phyloP scores from a whole-genome alignment of 2,888 invertebrate species.

The Andrena marginata region DNA sequence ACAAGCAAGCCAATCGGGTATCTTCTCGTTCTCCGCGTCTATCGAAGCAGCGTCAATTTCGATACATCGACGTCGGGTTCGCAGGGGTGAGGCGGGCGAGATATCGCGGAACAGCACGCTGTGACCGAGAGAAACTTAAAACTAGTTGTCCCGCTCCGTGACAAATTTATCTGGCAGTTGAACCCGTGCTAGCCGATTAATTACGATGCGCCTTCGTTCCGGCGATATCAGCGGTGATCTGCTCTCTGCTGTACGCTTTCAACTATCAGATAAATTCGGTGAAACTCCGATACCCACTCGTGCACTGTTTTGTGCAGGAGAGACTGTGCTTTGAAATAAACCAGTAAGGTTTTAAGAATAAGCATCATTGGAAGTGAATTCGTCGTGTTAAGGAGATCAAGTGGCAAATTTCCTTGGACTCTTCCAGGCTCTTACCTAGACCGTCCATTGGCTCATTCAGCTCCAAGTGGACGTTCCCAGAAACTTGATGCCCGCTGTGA shows the following conservation, averaged over 20 bases:
- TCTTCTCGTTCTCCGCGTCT: conserved; percentile 18
- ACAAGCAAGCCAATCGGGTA: conserved; percentile 51
- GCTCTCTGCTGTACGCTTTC: neutral
- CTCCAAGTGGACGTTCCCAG: conserved; percentile 73
- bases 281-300: neutral
- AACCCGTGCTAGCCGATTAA: conserved; percentile 13
- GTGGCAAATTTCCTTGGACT: neutral
- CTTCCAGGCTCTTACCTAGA: conserved; percentile 66
- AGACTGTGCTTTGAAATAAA: neutral
- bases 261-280: conserved; percentile 11
- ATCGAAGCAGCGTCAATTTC: neutral
- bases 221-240: conserved; percentile 7
- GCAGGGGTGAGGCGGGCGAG: neutral
- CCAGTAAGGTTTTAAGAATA: neutral
- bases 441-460: conserved; percentile 68
- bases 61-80: conserved; percentile 3
- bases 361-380: neutral
- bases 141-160: neutral
- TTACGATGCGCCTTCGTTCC: conserved; percentile 3
- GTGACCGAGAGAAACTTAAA: conserved; percentile 21
- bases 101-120: neutral
- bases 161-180: conserved; percentile 30
- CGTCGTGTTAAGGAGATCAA: too few species aligned
- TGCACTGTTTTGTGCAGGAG: neutral
- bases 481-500: conserved; percentile 72